These are phyloP conservation scores for Mnemiopsis leidyi DNA, from an alignment of 37 sponge, comb jelly and placozoan species.

Conservation along the genomic window DNA sequence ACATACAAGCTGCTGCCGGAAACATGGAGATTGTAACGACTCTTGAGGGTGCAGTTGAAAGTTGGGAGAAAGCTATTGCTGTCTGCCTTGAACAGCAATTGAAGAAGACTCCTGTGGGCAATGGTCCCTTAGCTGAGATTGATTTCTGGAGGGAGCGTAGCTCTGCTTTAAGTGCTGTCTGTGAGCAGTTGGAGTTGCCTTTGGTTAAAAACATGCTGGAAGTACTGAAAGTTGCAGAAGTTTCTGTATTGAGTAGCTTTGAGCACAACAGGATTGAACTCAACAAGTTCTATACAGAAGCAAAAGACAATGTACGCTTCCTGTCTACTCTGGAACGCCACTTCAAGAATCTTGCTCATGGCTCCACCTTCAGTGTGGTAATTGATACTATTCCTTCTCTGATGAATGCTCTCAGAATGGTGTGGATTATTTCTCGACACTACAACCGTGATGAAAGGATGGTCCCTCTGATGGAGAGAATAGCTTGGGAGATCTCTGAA, in stretches of 20 bases:
- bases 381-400: slow-evolving; percentile 89
- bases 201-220: slow-evolving; percentile 69
- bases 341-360: slow-evolving; percentile 96
- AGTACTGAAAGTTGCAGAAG: slow-evolving; percentile 75
- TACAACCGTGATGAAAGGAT: slow-evolving; percentile 98
- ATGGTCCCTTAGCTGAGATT: slow-evolving; percentile 93
- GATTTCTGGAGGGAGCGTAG: slow-evolving; percentile 97
- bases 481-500: slow-evolving; percentile 94
- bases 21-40: slow-evolving; percentile 70
- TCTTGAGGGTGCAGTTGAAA: slow-evolving; percentile 78
- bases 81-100: slow-evolving; percentile 76
- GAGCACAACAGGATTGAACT: slow-evolving; percentile 86
- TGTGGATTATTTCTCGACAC: slow-evolving; percentile 99
- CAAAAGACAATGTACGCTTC: slow-evolving; percentile 98
- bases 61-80: slow-evolving; percentile 81
- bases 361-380: slow-evolving; percentile 81
- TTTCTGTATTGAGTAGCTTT: slow-evolving; percentile 74
- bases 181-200: slow-evolving; percentile 88
- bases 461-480: slow-evolving; percentile 96
- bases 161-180: slow-evolving; percentile 80
- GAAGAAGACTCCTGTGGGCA: slow-evolving; percentile 78
- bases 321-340: slow-evolving; percentile 95
- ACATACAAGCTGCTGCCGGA: slow-evolving; percentile 69
- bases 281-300: slow-evolving; percentile 89
- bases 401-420: slow-evolving; percentile 99